phyloP scores from a whole-genome alignment of 2,797 vertebrate genomes.

The Lycodopsis pacificus region DNA sequence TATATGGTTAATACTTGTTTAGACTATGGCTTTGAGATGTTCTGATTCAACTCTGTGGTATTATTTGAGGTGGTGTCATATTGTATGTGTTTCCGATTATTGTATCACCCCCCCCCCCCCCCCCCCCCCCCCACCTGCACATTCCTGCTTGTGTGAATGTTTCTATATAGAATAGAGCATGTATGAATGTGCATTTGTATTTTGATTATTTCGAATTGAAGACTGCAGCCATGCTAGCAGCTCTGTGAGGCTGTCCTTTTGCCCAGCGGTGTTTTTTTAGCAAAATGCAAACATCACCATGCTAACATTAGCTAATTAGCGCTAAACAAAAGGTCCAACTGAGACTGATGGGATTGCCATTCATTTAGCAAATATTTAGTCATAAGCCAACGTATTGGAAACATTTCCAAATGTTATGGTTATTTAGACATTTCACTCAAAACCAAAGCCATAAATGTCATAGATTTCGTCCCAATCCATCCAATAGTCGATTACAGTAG shows the following conservation, averaged over 20 bases:
- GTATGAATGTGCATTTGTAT: not conserved
- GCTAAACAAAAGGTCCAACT: not conserved
- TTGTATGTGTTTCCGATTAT: not conserved
- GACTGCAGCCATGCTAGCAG: not conserved
- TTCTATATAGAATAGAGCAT: not conserved
- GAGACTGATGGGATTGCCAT: not conserved
- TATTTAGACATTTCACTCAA: too few relatives aligned
- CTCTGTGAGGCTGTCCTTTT: too few relatives aligned
- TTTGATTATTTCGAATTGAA: not conserved
- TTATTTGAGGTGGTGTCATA: not conserved
- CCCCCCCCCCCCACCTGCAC: not conserved
- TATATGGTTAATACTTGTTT: constrained; percentile 1
- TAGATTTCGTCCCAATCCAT: not conserved
- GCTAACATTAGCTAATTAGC: not conserved
- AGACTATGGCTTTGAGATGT: constrained; percentile 14
- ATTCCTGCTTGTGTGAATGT: not conserved
- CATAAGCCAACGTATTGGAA: too few relatives aligned
- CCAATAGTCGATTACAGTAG: not conserved
- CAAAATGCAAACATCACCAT: too few relatives aligned
- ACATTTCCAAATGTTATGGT: too few relatives aligned
- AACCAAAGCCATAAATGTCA: not conserved
- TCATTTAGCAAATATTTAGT: not conserved
- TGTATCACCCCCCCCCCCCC: not conserved
- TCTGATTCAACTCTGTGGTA: not conserved
- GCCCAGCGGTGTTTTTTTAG: too few relatives aligned